Evolutionary conservation across 2,797 vertebrate species (phyloP).

Genomic region (Pangasius macronema): DNA sequence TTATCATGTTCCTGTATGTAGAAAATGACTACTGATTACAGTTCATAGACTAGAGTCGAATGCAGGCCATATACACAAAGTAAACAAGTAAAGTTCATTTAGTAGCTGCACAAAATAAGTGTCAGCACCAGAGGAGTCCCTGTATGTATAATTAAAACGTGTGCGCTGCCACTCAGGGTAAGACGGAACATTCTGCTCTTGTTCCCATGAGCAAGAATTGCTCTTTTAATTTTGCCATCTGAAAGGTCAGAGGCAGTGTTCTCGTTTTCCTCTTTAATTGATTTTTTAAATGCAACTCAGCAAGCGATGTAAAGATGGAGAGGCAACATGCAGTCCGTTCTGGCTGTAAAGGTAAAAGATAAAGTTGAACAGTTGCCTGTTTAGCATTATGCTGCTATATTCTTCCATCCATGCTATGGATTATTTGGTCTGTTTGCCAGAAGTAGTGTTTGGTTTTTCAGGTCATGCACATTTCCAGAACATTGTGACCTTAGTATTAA

Average conservation of each 20-base stretch:
- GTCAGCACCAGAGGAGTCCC: conserved; percentile 39
- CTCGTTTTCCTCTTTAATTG: conserved; percentile 77
- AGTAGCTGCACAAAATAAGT: conserved; percentile 46
- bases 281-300: conserved; percentile 76
- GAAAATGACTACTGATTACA: conserved; percentile 43
- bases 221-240: conserved; percentile 77
- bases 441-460: neutral
- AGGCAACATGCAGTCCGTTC: conserved; percentile 34
- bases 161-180: conserved; percentile 64
- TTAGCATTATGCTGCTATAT: conserved; percentile 40
- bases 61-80: conserved; percentile 28
- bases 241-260: conserved; percentile 78
- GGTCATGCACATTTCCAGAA: neutral
- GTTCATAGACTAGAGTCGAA: conserved; percentile 36
- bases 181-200: conserved; percentile 68
- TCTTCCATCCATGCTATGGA: conserved; percentile 24
- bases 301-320: conserved; percentile 52
- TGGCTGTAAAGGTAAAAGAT: conserved; percentile 52
- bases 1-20: conserved; percentile 15
- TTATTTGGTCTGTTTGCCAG: neutral
- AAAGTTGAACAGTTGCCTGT: conserved; percentile 48
- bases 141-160: conserved; percentile 77
- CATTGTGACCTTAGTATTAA: neutral
- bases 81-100: conserved; percentile 51
- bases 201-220: conserved; percentile 75